Evolutionary conservation across 1,140 invertebrate species (phyloP).

Genomic region (Orius laevigatus): DNA sequence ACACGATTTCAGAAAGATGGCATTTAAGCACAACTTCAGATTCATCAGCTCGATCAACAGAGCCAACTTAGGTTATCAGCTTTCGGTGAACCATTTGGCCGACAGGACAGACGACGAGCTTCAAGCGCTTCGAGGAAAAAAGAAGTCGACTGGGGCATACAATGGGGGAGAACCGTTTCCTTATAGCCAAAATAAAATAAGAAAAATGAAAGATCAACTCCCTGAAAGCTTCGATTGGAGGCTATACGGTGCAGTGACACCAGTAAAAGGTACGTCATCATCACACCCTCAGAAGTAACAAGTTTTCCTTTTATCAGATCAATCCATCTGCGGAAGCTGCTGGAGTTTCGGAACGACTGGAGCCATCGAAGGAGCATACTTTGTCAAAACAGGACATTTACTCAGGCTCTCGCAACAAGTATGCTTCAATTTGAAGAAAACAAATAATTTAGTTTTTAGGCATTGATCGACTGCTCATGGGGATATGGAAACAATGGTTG

Average conservation of each 20-base stretch:
- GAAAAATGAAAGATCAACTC: constrained; percentile 24
- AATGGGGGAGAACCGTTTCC: constrained; percentile 66
- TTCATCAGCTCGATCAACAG: constrained; percentile 76
- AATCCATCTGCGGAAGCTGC: constrained; percentile 91
- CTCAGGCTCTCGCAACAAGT: constrained; percentile 71
- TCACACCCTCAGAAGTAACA: background rate
- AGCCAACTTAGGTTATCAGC: constrained; percentile 48
- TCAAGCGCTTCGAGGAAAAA: constrained; percentile 56
- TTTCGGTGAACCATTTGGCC: constrained; percentile 77
- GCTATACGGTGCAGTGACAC: constrained; percentile 79
- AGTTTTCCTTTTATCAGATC: constrained; percentile 46
- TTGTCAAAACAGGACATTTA: constrained; percentile 55
- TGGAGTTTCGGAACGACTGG: constrained; percentile 94
- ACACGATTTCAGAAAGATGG: constrained; percentile 50
- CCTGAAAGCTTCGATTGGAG: constrained; percentile 77
- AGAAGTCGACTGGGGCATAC: constrained; percentile 38
- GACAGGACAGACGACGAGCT: constrained; percentile 67
- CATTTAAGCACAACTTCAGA: constrained; percentile 80
- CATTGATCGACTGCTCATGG: constrained; percentile 93
- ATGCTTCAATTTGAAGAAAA: constrained; percentile 8
- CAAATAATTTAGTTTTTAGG: constrained; percentile 30
- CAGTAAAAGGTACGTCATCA: constrained; percentile 60
- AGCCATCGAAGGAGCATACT: constrained; percentile 81
- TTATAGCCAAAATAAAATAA: constrained; percentile 33
- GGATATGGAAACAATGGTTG: constrained; percentile 89